Conservation (phyloP, 2,113 vertebrate species). For the Bubo scandiacus region DNA sequence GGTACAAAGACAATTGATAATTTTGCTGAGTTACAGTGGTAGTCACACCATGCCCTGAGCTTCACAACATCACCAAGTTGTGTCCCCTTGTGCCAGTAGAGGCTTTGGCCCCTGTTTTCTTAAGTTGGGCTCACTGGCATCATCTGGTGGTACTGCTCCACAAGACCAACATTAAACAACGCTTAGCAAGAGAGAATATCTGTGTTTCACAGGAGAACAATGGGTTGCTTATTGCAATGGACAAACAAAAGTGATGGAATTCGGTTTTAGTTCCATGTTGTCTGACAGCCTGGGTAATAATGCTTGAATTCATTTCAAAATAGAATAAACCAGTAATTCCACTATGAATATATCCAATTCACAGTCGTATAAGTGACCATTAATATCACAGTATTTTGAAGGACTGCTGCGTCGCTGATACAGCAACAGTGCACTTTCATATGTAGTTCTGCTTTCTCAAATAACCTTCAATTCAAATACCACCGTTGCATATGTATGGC, state of each 20-base stretch:
- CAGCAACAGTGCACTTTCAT: background rate
- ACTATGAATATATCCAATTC: background rate
- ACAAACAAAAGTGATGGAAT: constrained; percentile 35
- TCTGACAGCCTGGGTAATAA: background rate
- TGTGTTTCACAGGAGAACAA: constrained; percentile 6
- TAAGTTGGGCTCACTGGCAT: background rate
- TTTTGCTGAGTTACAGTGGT: background rate
- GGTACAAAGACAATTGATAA: background rate
- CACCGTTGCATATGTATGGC: background rate
- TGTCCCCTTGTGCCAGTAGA: background rate
- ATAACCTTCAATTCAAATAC: background rate
- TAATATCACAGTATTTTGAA: background rate
- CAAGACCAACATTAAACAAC: background rate
- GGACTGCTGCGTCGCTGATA: background rate
- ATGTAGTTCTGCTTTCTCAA: background rate
- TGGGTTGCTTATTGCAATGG: background rate
- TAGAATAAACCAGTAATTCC: constrained; percentile 13
- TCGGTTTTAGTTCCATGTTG: background rate
- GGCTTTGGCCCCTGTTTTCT: background rate
- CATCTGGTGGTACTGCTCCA: background rate
- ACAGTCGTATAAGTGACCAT: background rate
- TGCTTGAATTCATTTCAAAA: background rate
- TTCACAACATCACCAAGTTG: background rate
- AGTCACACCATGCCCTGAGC: background rate
- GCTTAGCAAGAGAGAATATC: background rate